A percentile compares a stretch with the other conserved stretches of the same genome.
Conservation (phyloP, 2,888 invertebrate species). For the Drosophila ustulata region DNA sequence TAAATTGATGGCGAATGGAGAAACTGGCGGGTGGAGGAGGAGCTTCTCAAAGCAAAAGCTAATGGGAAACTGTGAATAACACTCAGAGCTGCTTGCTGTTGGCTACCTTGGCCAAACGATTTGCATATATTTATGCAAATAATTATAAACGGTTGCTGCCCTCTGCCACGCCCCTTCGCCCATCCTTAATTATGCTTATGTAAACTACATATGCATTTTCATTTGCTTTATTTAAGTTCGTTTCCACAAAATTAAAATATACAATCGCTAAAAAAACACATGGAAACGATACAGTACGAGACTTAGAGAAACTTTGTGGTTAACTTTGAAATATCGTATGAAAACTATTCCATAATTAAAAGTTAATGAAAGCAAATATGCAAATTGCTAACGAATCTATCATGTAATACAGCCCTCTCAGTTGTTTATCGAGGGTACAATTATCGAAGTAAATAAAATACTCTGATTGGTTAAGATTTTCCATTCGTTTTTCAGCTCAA, state of each 20-base stretch:
- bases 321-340: neutral
- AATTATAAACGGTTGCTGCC: constrained; percentile 53
- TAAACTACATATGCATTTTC: constrained; percentile 59
- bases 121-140: constrained; percentile 65
- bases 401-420: neutral
- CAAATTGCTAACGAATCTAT: neutral
- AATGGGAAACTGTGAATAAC: constrained; percentile 34
- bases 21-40: neutral
- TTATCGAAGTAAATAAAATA: constrained; percentile 9
- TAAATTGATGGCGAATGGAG: neutral
- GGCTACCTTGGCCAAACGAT: constrained; percentile 33
- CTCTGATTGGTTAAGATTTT: constrained; percentile 9
- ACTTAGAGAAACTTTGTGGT: neutral
- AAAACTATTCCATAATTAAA: neutral
- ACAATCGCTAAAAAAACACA: neutral
- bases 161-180: constrained; percentile 2
- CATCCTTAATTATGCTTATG: constrained; percentile 30
- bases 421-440: neutral
- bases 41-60: constrained; percentile 28
- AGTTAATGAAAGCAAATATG: neutral
- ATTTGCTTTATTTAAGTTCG: constrained; percentile 64
- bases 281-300: neutral
- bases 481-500: neutral
- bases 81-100: constrained; percentile 24
- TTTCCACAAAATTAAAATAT: constrained; percentile 40